Evolutionary conservation across 2,113 vertebrate genomes (phyloP), one percentile per base, ranked within the genome.

Genomic region (Daphoenositta chrysoptera): DNA sequence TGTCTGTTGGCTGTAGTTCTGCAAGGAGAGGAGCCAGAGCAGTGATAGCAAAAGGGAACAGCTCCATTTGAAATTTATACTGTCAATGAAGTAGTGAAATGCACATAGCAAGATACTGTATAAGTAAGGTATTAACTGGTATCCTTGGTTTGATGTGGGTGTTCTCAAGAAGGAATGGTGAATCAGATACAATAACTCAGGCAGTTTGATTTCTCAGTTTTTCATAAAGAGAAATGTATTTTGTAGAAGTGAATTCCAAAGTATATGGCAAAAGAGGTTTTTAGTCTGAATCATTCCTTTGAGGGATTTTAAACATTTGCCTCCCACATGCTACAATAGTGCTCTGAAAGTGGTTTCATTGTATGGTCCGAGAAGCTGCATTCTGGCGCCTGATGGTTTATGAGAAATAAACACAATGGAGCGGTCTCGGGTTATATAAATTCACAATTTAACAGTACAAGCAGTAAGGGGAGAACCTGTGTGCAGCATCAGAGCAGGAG

Each of bases 301-400:
- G 95, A 90, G 92, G 70, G 93, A 60, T 96, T 96, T 94, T 89
- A 90, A 89, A 92, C 92, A 84, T 95, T 96, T 95, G 88, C 92
- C 93, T 96, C 93, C 95, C 94, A 95, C 92, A 84, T 89, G 89
- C 83, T 90, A 42, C 80, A 90, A 3, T 90, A 92, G 69, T 35
- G 48, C 61, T 95, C 68, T 60, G 76, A 61, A 89, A 96, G 86
- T 90, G 86, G 65, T 89, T 96, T 92, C 57, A 11, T 19, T 86
- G 65, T 28, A 82, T 26, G 76, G 91, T 79, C 56, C 1, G 23
- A 93, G 96, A 84, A 90, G 65, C 80, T 93, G 86, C 69, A 47
- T 96, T 93, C 86, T 87, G 93, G 83, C 16, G 57, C 90, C 93
- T 89, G 80, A 75, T 81, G 57, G 76, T 95, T 97, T 94, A 84